A percentile compares a stretch with the other conserved stretches of the same genome.
Conservation (phyloP, 2,797 vertebrate species). For the Cynopterus sphinx region DNA sequence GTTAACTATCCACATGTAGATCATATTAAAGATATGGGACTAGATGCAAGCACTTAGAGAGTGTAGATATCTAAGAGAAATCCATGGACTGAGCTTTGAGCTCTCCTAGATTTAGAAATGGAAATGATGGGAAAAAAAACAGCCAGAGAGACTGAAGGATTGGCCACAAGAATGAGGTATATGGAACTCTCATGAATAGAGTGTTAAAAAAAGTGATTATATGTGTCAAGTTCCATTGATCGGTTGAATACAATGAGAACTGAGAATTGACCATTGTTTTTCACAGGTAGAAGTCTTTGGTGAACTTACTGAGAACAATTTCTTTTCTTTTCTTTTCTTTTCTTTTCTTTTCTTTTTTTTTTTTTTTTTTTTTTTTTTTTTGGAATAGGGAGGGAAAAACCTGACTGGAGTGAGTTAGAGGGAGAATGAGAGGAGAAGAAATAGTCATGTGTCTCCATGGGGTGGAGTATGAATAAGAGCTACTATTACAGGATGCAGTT, state of each 20-base stretch:
- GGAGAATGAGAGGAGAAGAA: background rate
- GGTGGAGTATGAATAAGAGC: background rate
- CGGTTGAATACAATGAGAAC: background rate
- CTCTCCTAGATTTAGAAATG: background rate
- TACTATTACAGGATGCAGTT: background rate
- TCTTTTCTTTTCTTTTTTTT: too few species aligned
- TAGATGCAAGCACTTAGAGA: background rate
- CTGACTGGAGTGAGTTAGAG: background rate
- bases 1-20: background rate
- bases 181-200: background rate
- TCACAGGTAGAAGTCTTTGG: background rate
- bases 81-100: background rate
- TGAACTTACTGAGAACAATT: background rate
- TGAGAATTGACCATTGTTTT: background rate
- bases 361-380: background rate
- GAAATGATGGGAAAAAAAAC: background rate
- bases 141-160: background rate
- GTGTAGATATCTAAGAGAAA: background rate
- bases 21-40: background rate
- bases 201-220: background rate
- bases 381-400: background rate
- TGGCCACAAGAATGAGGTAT: background rate
- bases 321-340: too few species aligned
- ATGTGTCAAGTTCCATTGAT: background rate
- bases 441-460: background rate